Base-by-base conservation (phyloP, 2,113 vertebrate species). In the Neolamprologus longior region DNA sequence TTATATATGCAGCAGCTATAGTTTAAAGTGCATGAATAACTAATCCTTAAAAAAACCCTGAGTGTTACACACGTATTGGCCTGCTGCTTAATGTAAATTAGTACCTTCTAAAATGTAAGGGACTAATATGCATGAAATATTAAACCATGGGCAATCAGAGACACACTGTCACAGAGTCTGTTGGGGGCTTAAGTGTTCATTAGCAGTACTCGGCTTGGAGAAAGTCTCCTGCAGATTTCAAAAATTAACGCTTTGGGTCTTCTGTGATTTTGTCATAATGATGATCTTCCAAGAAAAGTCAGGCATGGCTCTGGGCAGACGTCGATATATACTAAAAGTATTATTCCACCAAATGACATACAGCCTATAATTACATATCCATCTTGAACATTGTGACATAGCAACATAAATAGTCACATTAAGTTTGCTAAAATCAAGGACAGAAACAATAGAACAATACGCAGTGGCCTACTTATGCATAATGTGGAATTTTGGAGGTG, bases 61-160 rank as follows among this genome's bases (percentile, higher is more conserved):
- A 79, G 14, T 50, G 13, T 81, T 88, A 84, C 24, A 47, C 33
- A 71, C 79, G 37, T 42, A 31, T 71, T 84, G 35, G 9, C 24
- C 19, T 88, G 89, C 26, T 68, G 15, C 73, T 88, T 58, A 55
- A 88, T 89, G 88, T 81, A 86, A 92, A 91, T 93, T 91, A 88
- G 88, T 86, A 55, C 63, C 71, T 91, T 87, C 54, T 89, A 92
- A 92, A 86, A 94, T 94, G 94, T 85, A 89, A 86, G 87, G 37
- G 50, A 73, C 47, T 90, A 94, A 91, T 91, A 91, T 92, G 91
- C 88, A 93, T 95, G 76, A 95, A 95, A 93, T 95, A 95, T 95
- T 94, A 91, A 96, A 95, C 91, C 19, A 17, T 80, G 88, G 78
- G 85, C 91, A 96, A 92, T 92, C 90, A 94, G 85, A 90, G 90